These are phyloP conservation scores for Scaptomyza graminum DNA, from an alignment of 1,140 invertebrate genomes.

Conservation along the genomic window DNA sequence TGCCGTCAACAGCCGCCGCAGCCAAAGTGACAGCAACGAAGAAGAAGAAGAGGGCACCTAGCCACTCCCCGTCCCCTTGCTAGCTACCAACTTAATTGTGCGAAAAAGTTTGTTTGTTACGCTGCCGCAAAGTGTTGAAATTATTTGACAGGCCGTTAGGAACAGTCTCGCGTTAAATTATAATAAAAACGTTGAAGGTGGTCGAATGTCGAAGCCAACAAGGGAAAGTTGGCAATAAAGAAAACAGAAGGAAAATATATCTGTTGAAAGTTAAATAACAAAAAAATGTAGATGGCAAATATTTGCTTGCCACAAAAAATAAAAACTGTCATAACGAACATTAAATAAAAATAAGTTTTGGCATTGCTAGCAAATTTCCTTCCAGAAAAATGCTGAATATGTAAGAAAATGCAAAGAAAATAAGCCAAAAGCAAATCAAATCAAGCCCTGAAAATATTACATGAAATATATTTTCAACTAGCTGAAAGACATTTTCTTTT, in stretches of 20 bases:
- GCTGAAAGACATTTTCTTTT: slow-evolving; percentile 7
- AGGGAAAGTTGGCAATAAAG: slow-evolving; percentile 1
- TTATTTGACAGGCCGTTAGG: slow-evolving; percentile 48
- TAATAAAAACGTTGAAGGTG: slow-evolving; percentile 43
- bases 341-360: neutral
- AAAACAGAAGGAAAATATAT: neutral
- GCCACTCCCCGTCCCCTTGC: slow-evolving; percentile 27
- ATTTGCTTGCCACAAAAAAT: neutral
- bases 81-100: slow-evolving; percentile 61
- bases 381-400: slow-evolving; percentile 1
- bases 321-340: too few relatives aligned
- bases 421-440: slow-evolving; percentile 27
- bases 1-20: slow-evolving; percentile 26
- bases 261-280: too few relatives aligned
- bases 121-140: slow-evolving; percentile 61
- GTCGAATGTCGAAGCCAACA: too few relatives aligned
- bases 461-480: slow-evolving; percentile 17
- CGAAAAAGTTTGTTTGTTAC: slow-evolving; percentile 58
- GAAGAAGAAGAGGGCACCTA: neutral
- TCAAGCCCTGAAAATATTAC: slow-evolving; percentile 20
- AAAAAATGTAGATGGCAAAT: neutral
- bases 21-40: slow-evolving; percentile 1
- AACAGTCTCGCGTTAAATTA: slow-evolving; percentile 38
- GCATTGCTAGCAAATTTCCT: neutral
- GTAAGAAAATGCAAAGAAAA: slow-evolving; percentile 8